phyloP scores from a whole-genome alignment of 2,797 vertebrate species.

The Scolopax rusticola region DNA sequence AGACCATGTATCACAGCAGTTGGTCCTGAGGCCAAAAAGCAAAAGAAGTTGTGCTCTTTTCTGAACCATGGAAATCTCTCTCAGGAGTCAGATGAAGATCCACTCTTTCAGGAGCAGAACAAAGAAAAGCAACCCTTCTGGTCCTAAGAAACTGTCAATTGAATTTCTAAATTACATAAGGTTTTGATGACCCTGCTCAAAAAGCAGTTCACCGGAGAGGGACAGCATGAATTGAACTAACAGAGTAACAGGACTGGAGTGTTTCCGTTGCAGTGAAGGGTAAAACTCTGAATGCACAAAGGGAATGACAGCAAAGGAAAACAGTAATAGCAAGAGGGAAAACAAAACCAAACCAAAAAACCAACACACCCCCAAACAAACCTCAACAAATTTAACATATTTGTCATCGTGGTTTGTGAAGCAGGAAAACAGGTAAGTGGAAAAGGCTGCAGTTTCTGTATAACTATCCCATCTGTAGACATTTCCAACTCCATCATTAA shows the following conservation, averaged over 20 bases:
- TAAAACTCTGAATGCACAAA: neutral
- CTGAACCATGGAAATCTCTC: neutral
- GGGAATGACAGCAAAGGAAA: neutral
- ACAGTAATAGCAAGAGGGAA: neutral
- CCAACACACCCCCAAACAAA: neutral
- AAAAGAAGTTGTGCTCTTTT: neutral
- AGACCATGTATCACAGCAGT: neutral
- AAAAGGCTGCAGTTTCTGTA: slow-evolving; percentile 24
- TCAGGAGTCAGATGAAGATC: neutral
- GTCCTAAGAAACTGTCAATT: neutral
- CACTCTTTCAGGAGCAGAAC: slow-evolving; percentile 2
- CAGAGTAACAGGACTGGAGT: neutral
- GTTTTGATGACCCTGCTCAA: neutral
- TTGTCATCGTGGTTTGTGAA: slow-evolving; percentile 29
- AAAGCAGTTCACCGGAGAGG: neutral
- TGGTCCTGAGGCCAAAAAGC: slow-evolving; percentile 26
- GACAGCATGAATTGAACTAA: neutral
- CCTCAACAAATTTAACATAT: slow-evolving; percentile 5
- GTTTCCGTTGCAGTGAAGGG: neutral
- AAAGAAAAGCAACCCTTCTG: neutral
- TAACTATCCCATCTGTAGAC: slow-evolving; percentile 10
- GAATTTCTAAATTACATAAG: neutral
- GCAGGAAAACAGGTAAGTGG: slow-evolving; percentile 12
- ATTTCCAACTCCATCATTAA: slow-evolving; percentile 39
- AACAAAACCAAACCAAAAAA: neutral